Evolutionary conservation across 2,888 invertebrate species (phyloP).

Genomic region (Poecilobothrus nobilitatus): DNA sequence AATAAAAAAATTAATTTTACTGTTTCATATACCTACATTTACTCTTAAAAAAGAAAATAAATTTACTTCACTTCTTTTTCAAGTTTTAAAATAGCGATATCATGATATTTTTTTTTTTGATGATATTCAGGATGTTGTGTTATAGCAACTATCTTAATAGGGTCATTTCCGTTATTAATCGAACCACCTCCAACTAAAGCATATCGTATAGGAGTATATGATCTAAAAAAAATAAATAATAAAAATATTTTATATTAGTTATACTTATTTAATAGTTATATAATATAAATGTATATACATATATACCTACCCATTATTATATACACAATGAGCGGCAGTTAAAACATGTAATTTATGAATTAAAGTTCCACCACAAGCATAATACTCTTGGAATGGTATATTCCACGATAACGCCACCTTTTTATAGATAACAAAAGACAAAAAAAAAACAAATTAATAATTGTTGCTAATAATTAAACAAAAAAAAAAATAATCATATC

Average conservation of each 20-base stretch:
- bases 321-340: conserved; percentile 15
- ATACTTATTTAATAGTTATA: not conserved
- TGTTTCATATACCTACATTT: too few relatives aligned
- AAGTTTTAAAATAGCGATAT: conserved; percentile 14
- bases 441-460: too few relatives aligned
- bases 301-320: conserved; percentile 13
- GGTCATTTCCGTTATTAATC: not conserved
- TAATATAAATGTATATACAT: conserved; percentile 8
- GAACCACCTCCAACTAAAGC: not conserved
- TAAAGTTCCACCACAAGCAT: conserved; percentile 12
- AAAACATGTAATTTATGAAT: conserved; percentile 7
- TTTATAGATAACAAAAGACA: not conserved
- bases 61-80: conserved; percentile 24
- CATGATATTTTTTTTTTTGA: conserved; percentile 10
- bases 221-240: not conserved
- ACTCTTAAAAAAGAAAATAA: too few relatives aligned
- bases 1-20: not conserved
- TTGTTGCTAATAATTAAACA: too few relatives aligned
- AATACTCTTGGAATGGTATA: conserved; percentile 7
- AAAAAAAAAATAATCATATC: too few relatives aligned
- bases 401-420: not conserved
- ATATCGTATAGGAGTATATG: not conserved
- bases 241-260: not conserved
- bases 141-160: conserved; percentile 6
- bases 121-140: conserved; percentile 20